Evolutionary conservation across 2,888 invertebrate genomes (phyloP).

Genomic region (Meiosimyza platycephala): DNA sequence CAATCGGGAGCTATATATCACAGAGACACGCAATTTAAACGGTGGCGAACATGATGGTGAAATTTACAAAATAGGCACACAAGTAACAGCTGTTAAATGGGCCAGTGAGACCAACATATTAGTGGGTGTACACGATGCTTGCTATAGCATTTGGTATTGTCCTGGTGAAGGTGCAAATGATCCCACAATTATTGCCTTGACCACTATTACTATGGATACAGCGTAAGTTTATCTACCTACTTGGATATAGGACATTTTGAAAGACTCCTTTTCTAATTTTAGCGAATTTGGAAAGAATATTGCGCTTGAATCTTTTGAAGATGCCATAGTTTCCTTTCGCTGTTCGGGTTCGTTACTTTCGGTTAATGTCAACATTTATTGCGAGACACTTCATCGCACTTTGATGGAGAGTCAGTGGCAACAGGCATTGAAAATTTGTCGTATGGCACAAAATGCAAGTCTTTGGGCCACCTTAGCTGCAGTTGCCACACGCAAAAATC

Average conservation of each 20-base stretch:
- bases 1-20: slow-evolving; percentile 87
- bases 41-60: slow-evolving; percentile 49
- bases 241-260: background rate
- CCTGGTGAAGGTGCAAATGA: slow-evolving; percentile 80
- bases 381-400: slow-evolving; percentile 73
- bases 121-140: slow-evolving; percentile 82
- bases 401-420: slow-evolving; percentile 85
- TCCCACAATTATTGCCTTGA: slow-evolving; percentile 75
- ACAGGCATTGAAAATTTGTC: slow-evolving; percentile 83
- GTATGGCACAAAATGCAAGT: slow-evolving; percentile 70
- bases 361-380: slow-evolving; percentile 63
- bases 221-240: slow-evolving; percentile 54
- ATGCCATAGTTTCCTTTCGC: slow-evolving; percentile 85
- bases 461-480: slow-evolving; percentile 96
- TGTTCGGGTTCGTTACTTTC: slow-evolving; percentile 87
- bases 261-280: slow-evolving; percentile 53
- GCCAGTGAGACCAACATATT: slow-evolving; percentile 85
- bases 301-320: slow-evolving; percentile 82
- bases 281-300: slow-evolving; percentile 92
- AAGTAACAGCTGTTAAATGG: slow-evolving; percentile 69
- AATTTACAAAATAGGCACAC: slow-evolving; percentile 67
- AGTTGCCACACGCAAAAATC: slow-evolving; percentile 86
- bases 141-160: slow-evolving; percentile 85
- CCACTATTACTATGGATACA: slow-evolving; percentile 70
- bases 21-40: slow-evolving; percentile 68